phyloP scores from a whole-genome alignment of 1,140 invertebrate species.

The Paralvinella palmiformis region DNA sequence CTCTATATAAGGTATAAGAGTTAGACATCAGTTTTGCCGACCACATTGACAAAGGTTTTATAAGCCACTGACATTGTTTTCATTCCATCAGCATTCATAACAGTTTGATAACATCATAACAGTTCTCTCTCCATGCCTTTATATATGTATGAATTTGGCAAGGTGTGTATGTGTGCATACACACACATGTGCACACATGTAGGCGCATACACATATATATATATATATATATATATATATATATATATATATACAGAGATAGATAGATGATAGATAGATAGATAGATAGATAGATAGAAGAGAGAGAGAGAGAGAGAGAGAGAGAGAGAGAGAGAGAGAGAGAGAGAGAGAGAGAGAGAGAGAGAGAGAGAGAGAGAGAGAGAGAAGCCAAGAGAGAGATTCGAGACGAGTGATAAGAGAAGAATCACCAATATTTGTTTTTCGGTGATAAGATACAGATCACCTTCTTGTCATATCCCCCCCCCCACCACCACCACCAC shows the following conservation, averaged over 20 bases:
- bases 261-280: neutral
- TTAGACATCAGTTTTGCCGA: too few relatives aligned
- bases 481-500: too few relatives aligned
- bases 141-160: too few relatives aligned
- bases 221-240: neutral
- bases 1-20: too few relatives aligned
- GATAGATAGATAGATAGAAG: neutral
- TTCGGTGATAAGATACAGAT: too few relatives aligned
- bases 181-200: neutral
- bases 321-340: constrained; percentile 15
- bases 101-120: too few relatives aligned
- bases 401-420: neutral
- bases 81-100: too few relatives aligned
- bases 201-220: neutral
- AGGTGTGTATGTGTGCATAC: neutral
- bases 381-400: neutral
- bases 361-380: constrained; percentile 3
- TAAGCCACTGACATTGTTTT: too few relatives aligned
- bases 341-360: constrained; percentile 1
- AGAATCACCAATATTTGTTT: too few relatives aligned
- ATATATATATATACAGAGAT: neutral
- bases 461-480: too few relatives aligned
- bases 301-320: constrained; percentile 5
- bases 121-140: too few relatives aligned
- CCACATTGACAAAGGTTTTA: too few relatives aligned